Evolutionary conservation across 1,140 invertebrate species (phyloP).

Genomic region (Anagrus nilaparvatae): DNA sequence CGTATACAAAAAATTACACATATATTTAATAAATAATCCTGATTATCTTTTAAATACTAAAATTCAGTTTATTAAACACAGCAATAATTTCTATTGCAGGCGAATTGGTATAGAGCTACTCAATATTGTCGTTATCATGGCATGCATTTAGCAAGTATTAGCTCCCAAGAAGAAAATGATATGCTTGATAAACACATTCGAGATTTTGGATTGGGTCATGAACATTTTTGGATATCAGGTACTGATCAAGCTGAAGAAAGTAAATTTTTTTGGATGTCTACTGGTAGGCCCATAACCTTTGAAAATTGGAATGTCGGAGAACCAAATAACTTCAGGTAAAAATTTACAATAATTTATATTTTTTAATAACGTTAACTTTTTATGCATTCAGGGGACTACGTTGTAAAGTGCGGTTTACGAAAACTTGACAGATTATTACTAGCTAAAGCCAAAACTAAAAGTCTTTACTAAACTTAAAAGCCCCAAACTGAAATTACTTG

Average conservation of each 20-base stretch:
- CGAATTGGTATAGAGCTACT: constrained; percentile 85
- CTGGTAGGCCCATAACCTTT: constrained; percentile 75
- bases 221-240: constrained; percentile 88
- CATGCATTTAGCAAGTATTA: constrained; percentile 81
- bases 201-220: constrained; percentile 73
- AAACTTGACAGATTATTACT: too few species aligned
- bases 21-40: too few species aligned
- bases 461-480: too few species aligned
- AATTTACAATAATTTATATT: too few species aligned
- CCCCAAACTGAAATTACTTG: too few species aligned
- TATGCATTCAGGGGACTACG: too few species aligned
- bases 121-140: constrained; percentile 86
- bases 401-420: too few species aligned
- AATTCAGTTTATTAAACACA: constrained; percentile 7
- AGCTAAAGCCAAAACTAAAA: too few species aligned
- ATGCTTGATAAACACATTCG: constrained; percentile 73
- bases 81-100: constrained; percentile 45
- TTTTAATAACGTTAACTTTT: too few species aligned
- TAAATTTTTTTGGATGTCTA: constrained; percentile 87
- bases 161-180: constrained; percentile 80
- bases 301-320: constrained; percentile 89
- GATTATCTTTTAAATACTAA: too few species aligned
- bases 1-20: too few species aligned
- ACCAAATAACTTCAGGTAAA: constrained; percentile 72
- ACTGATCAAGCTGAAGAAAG: constrained; percentile 85